A percentile compares a stretch with the other conserved stretches of the same genome.
Conservation (phyloP, 2,797 vertebrate species). For the Pseudotriccus pelzelni region DNA sequence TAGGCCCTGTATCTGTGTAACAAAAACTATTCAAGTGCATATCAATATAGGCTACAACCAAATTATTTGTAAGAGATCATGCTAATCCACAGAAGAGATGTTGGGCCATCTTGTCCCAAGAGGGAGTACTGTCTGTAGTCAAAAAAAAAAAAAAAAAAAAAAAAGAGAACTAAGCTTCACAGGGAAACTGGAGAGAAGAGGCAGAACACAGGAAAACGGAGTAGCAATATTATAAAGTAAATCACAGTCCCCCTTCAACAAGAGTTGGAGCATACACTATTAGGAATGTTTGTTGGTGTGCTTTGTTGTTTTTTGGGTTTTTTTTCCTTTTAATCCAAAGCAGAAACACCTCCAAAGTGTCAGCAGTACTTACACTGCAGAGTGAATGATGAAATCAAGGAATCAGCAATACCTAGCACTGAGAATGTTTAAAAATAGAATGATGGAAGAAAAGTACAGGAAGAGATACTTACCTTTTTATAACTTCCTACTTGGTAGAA, state of each 20-base stretch:
- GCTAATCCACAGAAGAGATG: neutral
- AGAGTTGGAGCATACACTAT: neutral
- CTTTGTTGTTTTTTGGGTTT: neutral
- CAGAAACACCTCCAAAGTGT: constrained; percentile 15
- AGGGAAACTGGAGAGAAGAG: neutral
- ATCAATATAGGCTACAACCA: neutral
- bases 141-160: neutral
- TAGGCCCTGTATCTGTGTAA: neutral
- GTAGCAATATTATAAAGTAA: neutral
- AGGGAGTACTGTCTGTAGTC: neutral
- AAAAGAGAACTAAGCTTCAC: neutral
- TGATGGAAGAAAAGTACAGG: neutral
- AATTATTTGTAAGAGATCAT: neutral
- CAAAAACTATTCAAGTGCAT: neutral
- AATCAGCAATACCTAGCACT: neutral
- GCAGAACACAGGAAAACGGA: neutral
- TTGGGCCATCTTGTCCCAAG: neutral
- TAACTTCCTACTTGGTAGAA: neutral
- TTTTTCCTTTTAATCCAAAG: neutral
- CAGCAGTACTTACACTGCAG: neutral
- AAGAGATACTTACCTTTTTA: constrained; percentile 1
- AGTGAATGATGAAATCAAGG: constrained; percentile 34
- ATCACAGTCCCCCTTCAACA: neutral
- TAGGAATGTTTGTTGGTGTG: neutral
- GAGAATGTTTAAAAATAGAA: constrained; percentile 42